Conservation (phyloP, 2,113 vertebrate species). For the Colius striatus region DNA sequence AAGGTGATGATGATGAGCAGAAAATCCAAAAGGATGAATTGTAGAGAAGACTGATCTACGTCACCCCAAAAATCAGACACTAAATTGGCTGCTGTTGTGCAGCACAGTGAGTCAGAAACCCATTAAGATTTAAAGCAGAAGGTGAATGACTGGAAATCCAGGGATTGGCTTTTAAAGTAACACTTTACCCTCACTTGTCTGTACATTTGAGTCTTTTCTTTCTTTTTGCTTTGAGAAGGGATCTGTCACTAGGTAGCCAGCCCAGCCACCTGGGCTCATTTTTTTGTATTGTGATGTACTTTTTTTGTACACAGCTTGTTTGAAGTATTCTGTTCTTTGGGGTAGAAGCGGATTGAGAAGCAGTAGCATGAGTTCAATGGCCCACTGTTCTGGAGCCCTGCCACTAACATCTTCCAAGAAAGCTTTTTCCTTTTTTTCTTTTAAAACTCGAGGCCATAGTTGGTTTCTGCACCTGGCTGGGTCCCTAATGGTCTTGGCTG, state of each 20-base stretch:
- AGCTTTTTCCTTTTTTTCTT: neutral
- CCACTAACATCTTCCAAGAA: slow-evolving; percentile 51
- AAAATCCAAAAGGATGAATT: slow-evolving; percentile 88
- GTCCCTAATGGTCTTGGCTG: neutral
- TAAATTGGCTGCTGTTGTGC: slow-evolving; percentile 55
- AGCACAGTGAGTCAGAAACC: slow-evolving; percentile 58
- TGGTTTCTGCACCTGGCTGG: slow-evolving; percentile 35
- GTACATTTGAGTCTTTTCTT: slow-evolving; percentile 17
- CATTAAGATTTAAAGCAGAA: slow-evolving; percentile 59
- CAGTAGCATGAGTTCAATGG: neutral
- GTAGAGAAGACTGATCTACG: slow-evolving; percentile 67
- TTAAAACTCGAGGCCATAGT: neutral
- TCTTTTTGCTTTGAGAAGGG: slow-evolving; percentile 62
- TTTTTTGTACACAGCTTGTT: slow-evolving; percentile 71
- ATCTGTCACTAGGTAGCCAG: slow-evolving; percentile 57
- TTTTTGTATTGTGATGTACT: slow-evolving; percentile 67
- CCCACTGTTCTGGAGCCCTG: slow-evolving; percentile 32
- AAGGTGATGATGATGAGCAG: slow-evolving; percentile 81
- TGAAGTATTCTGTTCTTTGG: slow-evolving; percentile 45
- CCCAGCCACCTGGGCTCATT: slow-evolving; percentile 27
- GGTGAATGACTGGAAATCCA: slow-evolving; percentile 64
- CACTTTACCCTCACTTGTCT: slow-evolving; percentile 42
- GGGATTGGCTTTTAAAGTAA: slow-evolving; percentile 69
- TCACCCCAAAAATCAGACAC: slow-evolving; percentile 58
- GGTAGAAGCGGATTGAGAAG: slow-evolving; percentile 46